Conservation (phyloP, 2,888 invertebrate species). For the Anagyrus pseudococci region DNA sequence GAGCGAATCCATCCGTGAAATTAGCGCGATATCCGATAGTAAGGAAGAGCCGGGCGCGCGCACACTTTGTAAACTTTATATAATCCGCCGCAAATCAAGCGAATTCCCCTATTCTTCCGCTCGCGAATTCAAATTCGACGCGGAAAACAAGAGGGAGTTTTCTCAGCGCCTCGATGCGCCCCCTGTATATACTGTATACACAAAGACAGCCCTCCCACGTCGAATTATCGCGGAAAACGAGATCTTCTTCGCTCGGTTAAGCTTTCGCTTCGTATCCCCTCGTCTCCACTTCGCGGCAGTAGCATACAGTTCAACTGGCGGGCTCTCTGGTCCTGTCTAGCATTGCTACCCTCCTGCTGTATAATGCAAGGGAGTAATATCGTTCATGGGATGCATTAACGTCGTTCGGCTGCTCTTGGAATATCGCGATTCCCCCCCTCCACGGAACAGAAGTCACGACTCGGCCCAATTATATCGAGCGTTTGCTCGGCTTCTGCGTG, state of each 20-base stretch:
- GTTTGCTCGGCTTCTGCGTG: no score
- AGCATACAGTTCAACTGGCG: constrained; percentile 9
- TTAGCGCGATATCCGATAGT: no score
- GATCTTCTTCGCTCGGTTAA: constrained; percentile 21
- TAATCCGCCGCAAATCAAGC: no score
- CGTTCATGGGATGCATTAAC: constrained; percentile 23
- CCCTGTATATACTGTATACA: not conserved
- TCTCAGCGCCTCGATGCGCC: no score
- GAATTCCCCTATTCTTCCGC: no score
- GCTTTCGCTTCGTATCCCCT: not conserved
- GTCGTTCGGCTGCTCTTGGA: not conserved
- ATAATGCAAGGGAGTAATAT: constrained; percentile 24
- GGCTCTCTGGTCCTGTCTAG: not conserved
- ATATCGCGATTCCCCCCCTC: no score
- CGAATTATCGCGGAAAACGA: constrained; percentile 26
- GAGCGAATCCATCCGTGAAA: no score
- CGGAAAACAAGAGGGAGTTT: constrained; percentile 25
- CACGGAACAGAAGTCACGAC: no score
- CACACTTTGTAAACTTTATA: no score
- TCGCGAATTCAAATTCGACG: constrained; percentile 23
- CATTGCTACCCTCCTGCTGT: no score
- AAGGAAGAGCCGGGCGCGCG: no score
- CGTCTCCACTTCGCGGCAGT: not conserved
- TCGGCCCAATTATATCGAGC: no score
- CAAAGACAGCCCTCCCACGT: constrained; percentile 1